phyloP scores from a whole-genome alignment of 2,888 invertebrate genomes.

The Glyphotaelius pellucidus region DNA sequence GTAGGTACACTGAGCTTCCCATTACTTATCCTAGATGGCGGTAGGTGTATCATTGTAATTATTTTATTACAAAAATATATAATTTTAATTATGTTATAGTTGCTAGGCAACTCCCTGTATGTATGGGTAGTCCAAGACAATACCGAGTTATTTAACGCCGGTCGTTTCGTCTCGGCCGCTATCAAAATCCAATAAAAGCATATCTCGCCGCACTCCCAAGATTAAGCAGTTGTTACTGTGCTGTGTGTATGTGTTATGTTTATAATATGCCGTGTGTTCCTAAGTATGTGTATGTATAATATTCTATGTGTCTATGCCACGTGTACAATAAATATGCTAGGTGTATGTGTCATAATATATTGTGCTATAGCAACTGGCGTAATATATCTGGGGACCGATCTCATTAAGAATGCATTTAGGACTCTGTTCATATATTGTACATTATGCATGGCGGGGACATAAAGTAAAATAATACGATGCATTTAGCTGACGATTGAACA shows the following conservation, averaged over 20 bases:
- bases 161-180: conserved; percentile 42
- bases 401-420: not conserved
- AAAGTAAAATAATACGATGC: not conserved
- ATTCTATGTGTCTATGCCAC: too few species aligned
- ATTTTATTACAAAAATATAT: too few species aligned
- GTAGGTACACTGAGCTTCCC: too few species aligned
- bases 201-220: conserved; percentile 52
- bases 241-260: not conserved
- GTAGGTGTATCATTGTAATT: too few species aligned
- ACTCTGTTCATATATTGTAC: not conserved
- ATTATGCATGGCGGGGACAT: not conserved
- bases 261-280: too few species aligned
- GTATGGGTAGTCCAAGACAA: conserved; percentile 30
- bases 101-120: not conserved
- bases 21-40: too few species aligned
- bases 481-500: not conserved
- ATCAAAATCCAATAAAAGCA: conserved; percentile 59
- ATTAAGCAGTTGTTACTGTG: conserved; percentile 45
- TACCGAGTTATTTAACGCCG: conserved; percentile 29
- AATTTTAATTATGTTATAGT: too few species aligned
- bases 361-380: not conserved
- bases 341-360: not conserved
- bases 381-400: not conserved
- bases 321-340: too few species aligned
- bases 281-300: too few species aligned